A percentile compares a stretch with the other conserved stretches of the same genome.
phyloP scores from a whole-genome alignment of 2,797 vertebrate genomes.

The Poeciliopsis paucimaculata region DNA sequence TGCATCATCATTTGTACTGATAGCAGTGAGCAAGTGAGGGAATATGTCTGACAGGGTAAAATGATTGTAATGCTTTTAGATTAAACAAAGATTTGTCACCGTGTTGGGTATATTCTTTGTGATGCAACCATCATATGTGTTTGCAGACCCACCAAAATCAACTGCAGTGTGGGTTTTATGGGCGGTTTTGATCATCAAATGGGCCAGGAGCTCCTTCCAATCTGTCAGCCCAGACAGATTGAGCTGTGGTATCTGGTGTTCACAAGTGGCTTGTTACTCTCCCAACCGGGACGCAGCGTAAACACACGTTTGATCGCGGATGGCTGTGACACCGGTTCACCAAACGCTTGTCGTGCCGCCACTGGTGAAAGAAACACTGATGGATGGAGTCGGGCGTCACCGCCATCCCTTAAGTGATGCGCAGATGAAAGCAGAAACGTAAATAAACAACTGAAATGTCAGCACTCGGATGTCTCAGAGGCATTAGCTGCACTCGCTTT shows the following conservation, averaged over 20 bases:
- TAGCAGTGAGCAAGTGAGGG: neutral
- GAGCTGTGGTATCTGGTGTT: slow-evolving; percentile 34
- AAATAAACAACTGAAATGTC: slow-evolving; percentile 80
- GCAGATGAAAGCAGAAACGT: slow-evolving; percentile 66
- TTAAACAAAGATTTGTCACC: neutral
- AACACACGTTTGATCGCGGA: slow-evolving; percentile 58
- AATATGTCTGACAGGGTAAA: neutral
- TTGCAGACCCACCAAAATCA: neutral
- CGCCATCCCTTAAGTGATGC: slow-evolving; percentile 55
- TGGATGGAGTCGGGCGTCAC: slow-evolving; percentile 55
- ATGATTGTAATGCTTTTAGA: slow-evolving; percentile 2
- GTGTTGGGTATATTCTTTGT: neutral
- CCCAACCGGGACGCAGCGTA: slow-evolving; percentile 32
- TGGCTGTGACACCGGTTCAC: slow-evolving; percentile 31
- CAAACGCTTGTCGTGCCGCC: slow-evolving; percentile 21
- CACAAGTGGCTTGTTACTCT: slow-evolving; percentile 25
- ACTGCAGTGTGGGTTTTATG: slow-evolving; percentile 9
- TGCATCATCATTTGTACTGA: neutral
- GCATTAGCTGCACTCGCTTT: slow-evolving; percentile 63
- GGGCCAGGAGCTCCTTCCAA: slow-evolving; percentile 15
- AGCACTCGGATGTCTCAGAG: slow-evolving; percentile 70
- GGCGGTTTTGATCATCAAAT: slow-evolving; percentile 17
- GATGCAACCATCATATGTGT: neutral
- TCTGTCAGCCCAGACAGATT: slow-evolving; percentile 47
- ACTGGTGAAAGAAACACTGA: slow-evolving; percentile 49